These are phyloP conservation scores for Aproaerema taeniolella DNA, from an alignment of 2,888 invertebrate genomes.

Conservation along the genomic window DNA sequence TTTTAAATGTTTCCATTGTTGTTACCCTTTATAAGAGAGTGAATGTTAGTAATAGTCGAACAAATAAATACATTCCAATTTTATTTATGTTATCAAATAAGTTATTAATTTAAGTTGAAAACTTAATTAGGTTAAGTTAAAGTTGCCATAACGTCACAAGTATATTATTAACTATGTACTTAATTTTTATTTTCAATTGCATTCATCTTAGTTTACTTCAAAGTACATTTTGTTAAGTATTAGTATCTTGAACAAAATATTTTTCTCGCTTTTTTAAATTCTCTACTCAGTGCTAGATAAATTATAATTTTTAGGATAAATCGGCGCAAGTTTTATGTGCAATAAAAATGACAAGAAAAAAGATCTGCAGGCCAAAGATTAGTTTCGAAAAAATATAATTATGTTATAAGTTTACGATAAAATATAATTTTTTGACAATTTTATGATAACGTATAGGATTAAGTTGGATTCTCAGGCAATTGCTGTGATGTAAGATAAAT, in stretches of 20 bases:
- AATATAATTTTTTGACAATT: slow-evolving; percentile 46
- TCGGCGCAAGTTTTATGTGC: slow-evolving; percentile 44
- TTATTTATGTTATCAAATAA: slow-evolving; percentile 45
- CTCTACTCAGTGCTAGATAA: slow-evolving; percentile 51
- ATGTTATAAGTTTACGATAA: slow-evolving; percentile 31
- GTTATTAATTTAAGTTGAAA: slow-evolving; percentile 28
- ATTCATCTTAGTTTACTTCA: neutral
- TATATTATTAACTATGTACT: slow-evolving; percentile 52
- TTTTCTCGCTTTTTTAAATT: slow-evolving; percentile 21
- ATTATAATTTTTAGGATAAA: slow-evolving; percentile 24
- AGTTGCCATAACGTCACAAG: slow-evolving; percentile 65
- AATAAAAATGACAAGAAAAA: slow-evolving; percentile 49
- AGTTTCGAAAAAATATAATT: slow-evolving; percentile 42
- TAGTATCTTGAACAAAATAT: too few species aligned
- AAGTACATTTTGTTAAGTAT: too few species aligned
- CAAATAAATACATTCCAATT: slow-evolving; percentile 55
- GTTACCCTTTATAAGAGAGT: slow-evolving; percentile 56
- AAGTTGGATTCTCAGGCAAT: slow-evolving; percentile 70
- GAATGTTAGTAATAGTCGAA: slow-evolving; percentile 43
- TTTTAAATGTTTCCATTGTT: slow-evolving; percentile 62
- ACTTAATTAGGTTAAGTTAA: slow-evolving; percentile 37
- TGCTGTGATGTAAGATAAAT: slow-evolving; percentile 72
- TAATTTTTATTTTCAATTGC: slow-evolving; percentile 33
- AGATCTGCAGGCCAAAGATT: slow-evolving; percentile 76
- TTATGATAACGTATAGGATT: slow-evolving; percentile 39